These are phyloP conservation scores for Rotaria socialis DNA, from an alignment of 2,888 invertebrate species.

Conservation along the genomic window DNA sequence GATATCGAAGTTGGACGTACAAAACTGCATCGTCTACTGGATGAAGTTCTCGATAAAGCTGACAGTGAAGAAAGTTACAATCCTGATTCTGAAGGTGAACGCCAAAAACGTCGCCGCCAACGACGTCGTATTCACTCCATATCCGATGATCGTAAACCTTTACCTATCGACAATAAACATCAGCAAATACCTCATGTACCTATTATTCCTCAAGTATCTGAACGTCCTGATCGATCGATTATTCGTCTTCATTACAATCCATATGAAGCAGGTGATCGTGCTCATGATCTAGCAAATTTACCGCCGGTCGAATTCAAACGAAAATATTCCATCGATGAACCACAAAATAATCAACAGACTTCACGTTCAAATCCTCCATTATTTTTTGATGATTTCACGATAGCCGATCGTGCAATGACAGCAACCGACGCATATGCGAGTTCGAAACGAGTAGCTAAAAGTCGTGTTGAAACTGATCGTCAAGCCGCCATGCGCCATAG, in stretches of 20 bases:
- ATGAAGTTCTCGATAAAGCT: constrained; percentile 26
- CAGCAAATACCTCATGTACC: constrained; percentile 23
- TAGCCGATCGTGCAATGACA: background rate
- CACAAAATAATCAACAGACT: background rate
- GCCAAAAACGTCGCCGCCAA: constrained; percentile 13
- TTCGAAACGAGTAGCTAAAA: background rate
- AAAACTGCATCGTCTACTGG: constrained; percentile 33
- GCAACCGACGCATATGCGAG: background rate
- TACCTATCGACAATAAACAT: no score
- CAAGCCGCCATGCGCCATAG: background rate
- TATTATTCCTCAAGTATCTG: background rate
- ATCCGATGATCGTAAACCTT: background rate
- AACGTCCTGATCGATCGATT: background rate
- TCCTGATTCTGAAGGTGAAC: background rate
- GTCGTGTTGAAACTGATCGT: constrained; percentile 6
- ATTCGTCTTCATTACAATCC: constrained; percentile 10
- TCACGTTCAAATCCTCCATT: background rate
- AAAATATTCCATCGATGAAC: background rate
- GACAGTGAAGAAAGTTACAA: background rate
- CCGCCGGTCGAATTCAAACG: background rate
- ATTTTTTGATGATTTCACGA: background rate
- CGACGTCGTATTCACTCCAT: background rate
- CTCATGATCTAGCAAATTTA: background rate
- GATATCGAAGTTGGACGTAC: constrained; percentile 10
- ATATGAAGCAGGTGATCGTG: constrained; percentile 29